These are phyloP conservation scores for Harpalus rufipes DNA, from an alignment of 2,888 invertebrate genomes.

Conservation along the genomic window DNA sequence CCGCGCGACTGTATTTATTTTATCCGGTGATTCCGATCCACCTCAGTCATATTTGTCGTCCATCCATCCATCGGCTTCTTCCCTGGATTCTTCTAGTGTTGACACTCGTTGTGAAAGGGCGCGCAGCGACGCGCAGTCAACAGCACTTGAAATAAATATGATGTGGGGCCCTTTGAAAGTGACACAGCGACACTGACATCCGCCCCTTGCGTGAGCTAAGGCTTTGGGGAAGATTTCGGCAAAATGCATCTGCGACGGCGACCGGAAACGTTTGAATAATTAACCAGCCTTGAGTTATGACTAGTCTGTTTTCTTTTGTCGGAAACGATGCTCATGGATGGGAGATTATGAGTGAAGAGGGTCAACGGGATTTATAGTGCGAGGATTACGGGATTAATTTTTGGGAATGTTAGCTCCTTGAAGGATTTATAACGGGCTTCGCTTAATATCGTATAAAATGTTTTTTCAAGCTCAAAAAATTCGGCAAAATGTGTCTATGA, in stretches of 20 bases:
- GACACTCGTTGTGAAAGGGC: slow-evolving; percentile 53
- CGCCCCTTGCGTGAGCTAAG: slow-evolving; percentile 20
- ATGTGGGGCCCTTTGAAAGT: slow-evolving; percentile 49
- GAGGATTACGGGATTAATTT: slow-evolving; percentile 34
- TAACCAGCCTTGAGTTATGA: slow-evolving; percentile 35
- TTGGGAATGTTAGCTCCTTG: slow-evolving; percentile 45
- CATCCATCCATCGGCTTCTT: background rate
- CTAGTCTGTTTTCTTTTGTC: slow-evolving; percentile 20
- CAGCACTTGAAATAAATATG: slow-evolving; percentile 65
- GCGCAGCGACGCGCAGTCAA: slow-evolving; percentile 51
- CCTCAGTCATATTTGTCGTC: background rate
- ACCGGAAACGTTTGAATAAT: slow-evolving; percentile 49
- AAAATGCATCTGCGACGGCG: slow-evolving; percentile 56
- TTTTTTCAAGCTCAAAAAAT: slow-evolving; percentile 4
- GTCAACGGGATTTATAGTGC: slow-evolving; percentile 29
- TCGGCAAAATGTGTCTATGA: background rate
- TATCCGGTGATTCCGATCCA: background rate
- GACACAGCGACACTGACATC: background rate
- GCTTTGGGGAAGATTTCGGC: slow-evolving; percentile 39
- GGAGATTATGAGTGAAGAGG: slow-evolving; percentile 41
- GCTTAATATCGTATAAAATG: slow-evolving; percentile 21
- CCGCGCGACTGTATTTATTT: background rate
- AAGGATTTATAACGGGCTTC: slow-evolving; percentile 25
- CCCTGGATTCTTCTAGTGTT: slow-evolving; percentile 47
- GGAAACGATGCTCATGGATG: slow-evolving; percentile 13